These are phyloP conservation scores for Drosophila navojoa DNA, from an alignment of 1,140 invertebrate genomes.

Conservation along the genomic window DNA sequence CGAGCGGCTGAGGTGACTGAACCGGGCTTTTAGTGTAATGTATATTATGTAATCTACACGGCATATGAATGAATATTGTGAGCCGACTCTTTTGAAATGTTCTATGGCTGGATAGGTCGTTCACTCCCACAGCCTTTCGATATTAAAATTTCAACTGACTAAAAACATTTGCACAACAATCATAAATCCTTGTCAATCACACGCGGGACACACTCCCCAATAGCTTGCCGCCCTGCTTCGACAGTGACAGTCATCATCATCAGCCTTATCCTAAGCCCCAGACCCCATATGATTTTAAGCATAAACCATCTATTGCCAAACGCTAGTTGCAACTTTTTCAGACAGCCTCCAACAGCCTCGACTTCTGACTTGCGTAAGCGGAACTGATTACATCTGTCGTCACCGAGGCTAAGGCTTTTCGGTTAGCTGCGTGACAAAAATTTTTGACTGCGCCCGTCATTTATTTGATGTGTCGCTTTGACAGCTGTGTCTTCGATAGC, in stretches of 20 bases:
- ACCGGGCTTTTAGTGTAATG: constrained; percentile 14
- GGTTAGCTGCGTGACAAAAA: constrained; percentile 71
- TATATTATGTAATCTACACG: constrained; percentile 65
- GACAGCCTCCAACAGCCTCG: constrained; percentile 14
- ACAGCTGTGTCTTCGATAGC: constrained; percentile 65
- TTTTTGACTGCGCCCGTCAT: constrained; percentile 65
- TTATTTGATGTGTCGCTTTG: constrained; percentile 71
- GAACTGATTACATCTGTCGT: constrained; percentile 80
- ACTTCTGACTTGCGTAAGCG: constrained; percentile 69
- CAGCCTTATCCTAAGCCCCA: constrained; percentile 33
- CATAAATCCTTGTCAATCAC: constrained; percentile 83
- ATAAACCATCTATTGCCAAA: constrained; percentile 36
- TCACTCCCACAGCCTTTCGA: constrained; percentile 42
- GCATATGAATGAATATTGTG: constrained; percentile 61
- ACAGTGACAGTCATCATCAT: constrained; percentile 70
- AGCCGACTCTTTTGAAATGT: constrained; percentile 32
- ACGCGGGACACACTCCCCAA: constrained; percentile 59
- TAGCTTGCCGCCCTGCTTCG: not conserved
- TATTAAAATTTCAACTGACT: constrained; percentile 75
- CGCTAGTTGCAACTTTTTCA: constrained; percentile 63
- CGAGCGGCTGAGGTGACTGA: constrained; percentile 19
- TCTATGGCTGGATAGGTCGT: constrained; percentile 53
- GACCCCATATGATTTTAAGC: constrained; percentile 16
- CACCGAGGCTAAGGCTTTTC: constrained; percentile 31
- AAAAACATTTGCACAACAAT: constrained; percentile 66